Evolutionary conservation across 1,140 invertebrate genomes (phyloP).

Genomic region (Drosophila sproati): DNA sequence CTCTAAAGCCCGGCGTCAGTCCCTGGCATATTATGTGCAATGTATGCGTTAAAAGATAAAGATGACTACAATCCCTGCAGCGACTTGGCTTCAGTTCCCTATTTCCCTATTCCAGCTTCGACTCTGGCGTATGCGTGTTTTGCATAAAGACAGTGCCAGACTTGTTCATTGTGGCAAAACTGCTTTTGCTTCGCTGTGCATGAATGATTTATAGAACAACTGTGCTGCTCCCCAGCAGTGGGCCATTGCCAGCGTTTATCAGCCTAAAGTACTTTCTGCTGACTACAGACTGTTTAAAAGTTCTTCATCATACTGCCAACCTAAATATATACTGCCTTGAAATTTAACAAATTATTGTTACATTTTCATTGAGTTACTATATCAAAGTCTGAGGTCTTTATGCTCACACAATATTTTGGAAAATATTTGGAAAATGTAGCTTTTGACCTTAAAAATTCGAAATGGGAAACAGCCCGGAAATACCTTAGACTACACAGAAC

Average conservation of each 20-base stretch:
- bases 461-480: too few species aligned
- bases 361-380: neutral
- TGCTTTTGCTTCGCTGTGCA: constrained; percentile 64
- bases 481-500: neutral
- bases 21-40: constrained; percentile 64
- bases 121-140: constrained; percentile 34
- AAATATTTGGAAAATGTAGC: neutral
- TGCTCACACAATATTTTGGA: neutral
- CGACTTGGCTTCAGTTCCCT: constrained; percentile 33
- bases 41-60: constrained; percentile 61
- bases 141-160: constrained; percentile 49
- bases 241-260: constrained; percentile 63
- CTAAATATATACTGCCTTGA: neutral
- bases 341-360: constrained; percentile 19
- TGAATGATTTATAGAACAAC: constrained; percentile 71
- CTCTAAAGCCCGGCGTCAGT: neutral
- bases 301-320: constrained; percentile 4
- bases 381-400: neutral
- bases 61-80: constrained; percentile 47
- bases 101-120: neutral
- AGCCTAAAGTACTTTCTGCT: constrained; percentile 27
- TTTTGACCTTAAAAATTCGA: neutral
- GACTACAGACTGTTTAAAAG: constrained; percentile 7
- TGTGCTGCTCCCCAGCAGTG: constrained; percentile 13
- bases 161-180: constrained; percentile 49